Evolutionary conservation across 2,113 vertebrate genomes (phyloP), one percentile per base, ranked within the genome.

Genomic region (Spermophilus dauricus): DNA sequence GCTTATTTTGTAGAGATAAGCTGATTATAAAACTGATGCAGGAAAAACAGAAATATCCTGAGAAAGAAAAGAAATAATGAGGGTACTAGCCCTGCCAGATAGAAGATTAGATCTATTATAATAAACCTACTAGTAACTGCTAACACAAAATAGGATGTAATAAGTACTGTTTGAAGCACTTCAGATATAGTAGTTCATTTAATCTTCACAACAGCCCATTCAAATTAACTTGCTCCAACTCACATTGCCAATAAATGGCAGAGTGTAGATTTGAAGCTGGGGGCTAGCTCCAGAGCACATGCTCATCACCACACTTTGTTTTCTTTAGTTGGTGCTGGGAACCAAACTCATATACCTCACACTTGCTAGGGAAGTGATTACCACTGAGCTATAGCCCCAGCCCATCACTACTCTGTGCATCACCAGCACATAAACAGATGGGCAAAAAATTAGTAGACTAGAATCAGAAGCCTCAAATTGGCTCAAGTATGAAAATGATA

Each of bases 1-100:
- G 42, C 61, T 91, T 94, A 83, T 87, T 96, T 94, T 83, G 61
- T 85, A 75, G 61, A 92, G 76, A 78, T 67, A 94, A 30, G 37
- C 32, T 92, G 28, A 65, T 53, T 72, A 8, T 72, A 93, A 86
- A 95, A n/a, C 63, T 51, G 61, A 51, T 61, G 73, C 5, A 84
- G 53, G 85, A 96, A 70, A 67, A 83, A 77, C 56, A 83, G 65
- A 86, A 94, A 72, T 92, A 65, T 70, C 37, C 30, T 86, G 53
- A 92, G 88, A 89, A 69, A 88, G 37, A 75, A 91, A 92, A 67
- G 63, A 83, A 73, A 58, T 83, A 51, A 76, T 2, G 20, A 69
- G 24, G 26, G 20, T 14, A 82, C 34, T 63, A 92, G 42, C 17
- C 56, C 30, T 61, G 10, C 37, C 32, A 78, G 42, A 72, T 65